Evolutionary conservation across 2,888 invertebrate genomes (phyloP).

Genomic region (Nomada fucata): DNA sequence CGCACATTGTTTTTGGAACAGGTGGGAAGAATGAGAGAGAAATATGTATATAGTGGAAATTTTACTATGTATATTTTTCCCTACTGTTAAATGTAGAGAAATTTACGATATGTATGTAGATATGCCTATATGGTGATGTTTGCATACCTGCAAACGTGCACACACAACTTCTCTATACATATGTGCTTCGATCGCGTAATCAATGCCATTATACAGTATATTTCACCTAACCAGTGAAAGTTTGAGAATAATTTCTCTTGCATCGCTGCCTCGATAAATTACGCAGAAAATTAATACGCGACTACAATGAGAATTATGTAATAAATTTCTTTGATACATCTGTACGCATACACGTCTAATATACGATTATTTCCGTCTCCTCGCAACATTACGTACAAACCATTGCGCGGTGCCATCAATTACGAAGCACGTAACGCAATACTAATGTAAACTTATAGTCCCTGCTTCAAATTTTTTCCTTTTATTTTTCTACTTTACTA

Average conservation of each 20-base stretch:
- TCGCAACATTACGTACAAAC: not conserved
- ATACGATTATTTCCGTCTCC: conserved; percentile 1
- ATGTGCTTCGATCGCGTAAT: not conserved
- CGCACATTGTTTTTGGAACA: too few species aligned
- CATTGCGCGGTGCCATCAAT: not conserved
- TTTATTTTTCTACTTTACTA: not conserved
- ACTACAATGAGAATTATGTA: conserved; percentile 21
- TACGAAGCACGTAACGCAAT: not conserved
- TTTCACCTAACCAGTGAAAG: too few species aligned
- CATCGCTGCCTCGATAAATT: not conserved
- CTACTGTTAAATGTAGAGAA: too few species aligned
- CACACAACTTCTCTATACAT: too few species aligned
- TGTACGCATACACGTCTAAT: not conserved
- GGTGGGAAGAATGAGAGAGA: too few species aligned
- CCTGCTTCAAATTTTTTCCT: not conserved
- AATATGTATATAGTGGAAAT: too few species aligned
- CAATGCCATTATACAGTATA: not conserved
- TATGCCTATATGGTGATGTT: too few species aligned
- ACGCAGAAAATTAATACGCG: not conserved
- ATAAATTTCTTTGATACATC: conserved; percentile 5
- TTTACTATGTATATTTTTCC: too few species aligned
- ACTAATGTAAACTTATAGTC: not conserved
- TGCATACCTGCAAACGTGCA: too few species aligned
- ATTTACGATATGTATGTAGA: too few species aligned
- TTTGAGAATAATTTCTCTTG: too few species aligned